Conservation (phyloP, 2,797 vertebrate species). For the Psittacula echo region DNA sequence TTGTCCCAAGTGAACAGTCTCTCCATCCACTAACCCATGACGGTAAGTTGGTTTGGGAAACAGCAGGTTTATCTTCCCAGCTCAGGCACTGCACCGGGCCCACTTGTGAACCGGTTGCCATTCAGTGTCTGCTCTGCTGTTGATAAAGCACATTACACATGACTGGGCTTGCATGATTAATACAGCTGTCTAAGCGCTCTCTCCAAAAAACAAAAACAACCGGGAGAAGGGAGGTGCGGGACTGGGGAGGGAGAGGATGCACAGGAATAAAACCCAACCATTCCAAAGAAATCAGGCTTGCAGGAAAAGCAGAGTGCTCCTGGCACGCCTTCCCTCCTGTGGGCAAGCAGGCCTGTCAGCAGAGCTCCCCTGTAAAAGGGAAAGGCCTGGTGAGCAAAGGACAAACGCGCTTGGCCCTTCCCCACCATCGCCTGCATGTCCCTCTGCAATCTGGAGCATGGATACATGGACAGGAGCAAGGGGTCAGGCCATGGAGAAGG, state of each 20-base stretch:
- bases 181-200: constrained; percentile 72
- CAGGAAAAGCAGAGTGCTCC: constrained; percentile 18
- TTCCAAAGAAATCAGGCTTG: constrained; percentile 51
- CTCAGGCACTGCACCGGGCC: constrained; percentile 69
- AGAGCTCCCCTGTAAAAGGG: background rate
- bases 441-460: background rate
- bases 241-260: background rate
- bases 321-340: background rate
- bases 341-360: background rate
- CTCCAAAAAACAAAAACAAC: constrained; percentile 74
- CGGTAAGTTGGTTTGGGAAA: constrained; percentile 67
- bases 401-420: accelerated
- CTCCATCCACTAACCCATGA: constrained; percentile 76
- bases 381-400: background rate
- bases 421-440: background rate
- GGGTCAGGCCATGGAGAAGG: background rate
- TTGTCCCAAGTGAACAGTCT: constrained; percentile 77
- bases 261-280: background rate
- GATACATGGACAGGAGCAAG: background rate
- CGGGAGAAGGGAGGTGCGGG: constrained; percentile 21
- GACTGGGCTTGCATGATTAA: constrained; percentile 80
- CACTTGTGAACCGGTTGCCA: constrained; percentile 66
- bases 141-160: constrained; percentile 82
- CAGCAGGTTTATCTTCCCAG: constrained; percentile 75
- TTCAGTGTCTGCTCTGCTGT: constrained; percentile 74